Base-by-base conservation (phyloP, 2,113 vertebrate species). In the Engraulis encrasicolus region DNA sequence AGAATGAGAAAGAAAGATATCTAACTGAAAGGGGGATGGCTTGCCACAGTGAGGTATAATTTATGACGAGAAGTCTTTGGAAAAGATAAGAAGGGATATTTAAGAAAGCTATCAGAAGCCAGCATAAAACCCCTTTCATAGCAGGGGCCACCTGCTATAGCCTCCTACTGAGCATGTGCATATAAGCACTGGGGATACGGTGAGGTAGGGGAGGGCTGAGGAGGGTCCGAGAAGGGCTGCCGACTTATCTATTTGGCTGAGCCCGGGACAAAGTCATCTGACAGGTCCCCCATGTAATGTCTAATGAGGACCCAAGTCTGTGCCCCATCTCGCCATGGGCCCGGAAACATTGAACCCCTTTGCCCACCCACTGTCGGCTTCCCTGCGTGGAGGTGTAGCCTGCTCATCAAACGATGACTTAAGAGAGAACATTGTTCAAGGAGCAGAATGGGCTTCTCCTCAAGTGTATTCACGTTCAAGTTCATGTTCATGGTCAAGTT, bases 41-140 rank as follows among this genome's bases (percentile, higher is more conserved):
- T 84, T 83, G 83, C 82, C 81, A 78, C 52, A 82, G 87, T 45
- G 27, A 91, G 85, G 50, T 54, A 45, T 58, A 82, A 86, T 89
- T 82, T 36, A 87, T 23, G 82, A 85, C 84, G 84, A 82, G 84
- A 88, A 85, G 77, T 84, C 85, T 80, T 82, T 84, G 79, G 82
- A 87, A 82, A 71, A 86, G 89, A 93, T 88, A 89, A 91, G 85
- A 45, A 40, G 82, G 31, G 86, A 89, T 87, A 86, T 91, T 88
- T 84, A 89, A 85, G 36, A 84, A 81, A 38, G n/a, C 77, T 66
- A 38, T 38, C 78, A 54, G 83, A 79, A 74, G 79, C 78, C 82
- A 54, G 85, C 81, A 83, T 14, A 84, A 77, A 85, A 19, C 15
- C 52, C n/a, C 78, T 54, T 61, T 23, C 2, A 34, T 48, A 83